These are phyloP conservation scores for Drosophila arizonae DNA, from an alignment of 1,140 invertebrate genomes.

Conservation along the genomic window DNA sequence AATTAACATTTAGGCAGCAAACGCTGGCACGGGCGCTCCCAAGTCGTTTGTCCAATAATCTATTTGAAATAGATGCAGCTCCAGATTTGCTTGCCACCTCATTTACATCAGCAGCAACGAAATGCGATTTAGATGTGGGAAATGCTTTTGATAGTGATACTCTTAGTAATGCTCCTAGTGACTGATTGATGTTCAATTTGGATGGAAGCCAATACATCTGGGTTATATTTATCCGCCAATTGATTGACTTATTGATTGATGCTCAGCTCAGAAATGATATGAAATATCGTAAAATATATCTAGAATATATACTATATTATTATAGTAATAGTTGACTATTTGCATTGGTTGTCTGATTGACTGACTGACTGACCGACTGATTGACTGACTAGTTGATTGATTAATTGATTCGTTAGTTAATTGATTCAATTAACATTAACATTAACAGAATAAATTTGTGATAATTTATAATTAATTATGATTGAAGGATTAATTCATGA, in stretches of 20 bases:
- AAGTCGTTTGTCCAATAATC: background rate
- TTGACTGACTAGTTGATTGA: background rate
- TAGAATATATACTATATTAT: too few species aligned
- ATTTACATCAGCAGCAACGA: background rate
- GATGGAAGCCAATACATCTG: background rate
- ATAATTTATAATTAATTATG: too few species aligned
- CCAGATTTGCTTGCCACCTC: background rate
- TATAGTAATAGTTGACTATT: too few species aligned
- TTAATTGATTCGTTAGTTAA: background rate
- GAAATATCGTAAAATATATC: too few species aligned
- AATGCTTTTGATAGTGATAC: too few species aligned
- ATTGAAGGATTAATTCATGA: too few species aligned
- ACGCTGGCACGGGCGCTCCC: background rate
- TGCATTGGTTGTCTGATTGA: background rate
- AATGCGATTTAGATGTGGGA: background rate
- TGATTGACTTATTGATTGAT: background rate
- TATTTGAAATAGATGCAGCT: background rate
- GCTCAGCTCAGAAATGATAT: too few species aligned
- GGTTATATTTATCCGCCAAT: too few species aligned
- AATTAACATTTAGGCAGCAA: slow-evolving; percentile 46
- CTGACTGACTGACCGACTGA: background rate
- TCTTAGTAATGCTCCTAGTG: too few species aligned
- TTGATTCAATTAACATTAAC: too few species aligned
- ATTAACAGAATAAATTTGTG: too few species aligned
- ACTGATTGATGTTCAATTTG: background rate